A percentile compares a stretch with the other conserved stretches of the same genome.
Conservation (phyloP, 2,797 vertebrate species). For the Sebastes baramenuke region DNA sequence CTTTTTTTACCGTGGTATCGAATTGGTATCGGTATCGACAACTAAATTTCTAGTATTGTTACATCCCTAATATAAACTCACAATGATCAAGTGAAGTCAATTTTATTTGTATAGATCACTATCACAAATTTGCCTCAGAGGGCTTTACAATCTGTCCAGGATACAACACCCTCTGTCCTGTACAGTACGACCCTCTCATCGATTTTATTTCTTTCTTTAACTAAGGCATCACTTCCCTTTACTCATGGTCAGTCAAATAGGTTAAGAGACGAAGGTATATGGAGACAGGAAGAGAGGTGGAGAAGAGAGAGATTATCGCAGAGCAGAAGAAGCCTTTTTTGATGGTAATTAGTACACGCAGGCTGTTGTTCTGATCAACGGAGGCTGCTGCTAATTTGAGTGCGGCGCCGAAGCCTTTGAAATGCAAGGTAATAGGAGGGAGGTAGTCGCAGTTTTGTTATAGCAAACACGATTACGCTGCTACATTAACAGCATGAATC, state of each 20-base stretch:
- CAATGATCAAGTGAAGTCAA: no score
- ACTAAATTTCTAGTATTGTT: no score
- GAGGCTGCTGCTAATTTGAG: constrained; percentile 41
- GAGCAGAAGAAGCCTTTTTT: constrained; percentile 14
- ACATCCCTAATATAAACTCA: no score
- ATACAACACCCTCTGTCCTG: no score
- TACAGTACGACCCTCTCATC: no score
- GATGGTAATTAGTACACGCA: constrained; percentile 46
- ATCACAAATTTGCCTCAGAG: no score
- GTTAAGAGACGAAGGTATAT: neutral
- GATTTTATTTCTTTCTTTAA: neutral
- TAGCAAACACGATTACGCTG: constrained; percentile 43
- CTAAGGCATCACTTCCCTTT: neutral
- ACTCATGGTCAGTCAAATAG: neutral
- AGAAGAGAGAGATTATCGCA: neutral
- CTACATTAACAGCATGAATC: constrained; percentile 32
- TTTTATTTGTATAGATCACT: no score
- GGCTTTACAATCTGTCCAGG: no score
- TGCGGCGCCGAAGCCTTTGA: constrained; percentile 30
- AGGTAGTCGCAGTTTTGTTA: constrained; percentile 44
- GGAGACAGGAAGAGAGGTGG: neutral
- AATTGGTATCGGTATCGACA: no score
- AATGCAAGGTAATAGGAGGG: constrained; percentile 45
- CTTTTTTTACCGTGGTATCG: no score
- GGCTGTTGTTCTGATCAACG: constrained; percentile 43